Base-by-base conservation (phyloP, 2,888 invertebrate genomes). In the Phasia obesa region DNA sequence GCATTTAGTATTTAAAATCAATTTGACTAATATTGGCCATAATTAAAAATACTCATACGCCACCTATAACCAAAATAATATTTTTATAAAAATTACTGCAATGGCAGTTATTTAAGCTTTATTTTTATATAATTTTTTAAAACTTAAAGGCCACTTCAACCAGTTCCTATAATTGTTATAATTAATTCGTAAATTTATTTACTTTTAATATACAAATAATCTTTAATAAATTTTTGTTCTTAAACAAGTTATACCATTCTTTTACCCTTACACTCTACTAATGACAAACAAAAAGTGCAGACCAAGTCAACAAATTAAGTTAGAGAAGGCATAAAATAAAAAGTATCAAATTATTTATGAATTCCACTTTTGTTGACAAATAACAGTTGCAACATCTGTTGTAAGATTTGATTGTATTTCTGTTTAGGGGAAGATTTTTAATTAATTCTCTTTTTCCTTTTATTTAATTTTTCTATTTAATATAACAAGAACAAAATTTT, bases 401-500 rank as follows among this genome's bases (percentile, higher is more conserved):
- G 4, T 7, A 31, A 31, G 9, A 7, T 31, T 31, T 31, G 31
- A n/a, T n/a, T n/a, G n/a, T n/a, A n/a, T 31, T 31, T 31, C 9
- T 6, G 31, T 31, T 35, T 11, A 35, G 11, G 35, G 11, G 9
- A 35, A 9, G 4, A 17, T 17, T 62, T 27, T 42, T 44, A 62
- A 62, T 62, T 25, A 19, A 42, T 2, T 25, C 23, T 23, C 15
- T 0, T n/a, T 42, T 60, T 27, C 17, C 5, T 7, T 62, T 21
- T 5, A 21, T 55, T 27, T 19, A 1, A 4, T 51, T 76, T 35
- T 27, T 3, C 35, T 35, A 2, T 35, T 35, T 35, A 35, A 5
- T 35, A 0, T 47, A 59, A 57, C 47, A 44, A 51, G 23, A 57
- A 70, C 17, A 23, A 2, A 59, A 31, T 17, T 47, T 11, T 23